Conservation (phyloP, 1,140 invertebrate species). For the Gonioctena quinquepunctata region DNA sequence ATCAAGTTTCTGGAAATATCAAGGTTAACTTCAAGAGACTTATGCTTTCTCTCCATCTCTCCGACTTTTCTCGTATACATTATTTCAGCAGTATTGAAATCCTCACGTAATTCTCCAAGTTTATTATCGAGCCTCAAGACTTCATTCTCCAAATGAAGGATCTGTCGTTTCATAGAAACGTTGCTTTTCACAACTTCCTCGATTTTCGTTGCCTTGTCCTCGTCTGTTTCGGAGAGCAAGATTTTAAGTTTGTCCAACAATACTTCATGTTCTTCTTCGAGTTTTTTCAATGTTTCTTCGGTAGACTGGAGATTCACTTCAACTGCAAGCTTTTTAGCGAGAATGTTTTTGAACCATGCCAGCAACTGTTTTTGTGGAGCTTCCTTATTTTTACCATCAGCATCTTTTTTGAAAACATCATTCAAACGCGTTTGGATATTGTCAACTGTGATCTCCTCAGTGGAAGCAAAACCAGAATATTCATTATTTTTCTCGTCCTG, state of each 20-base stretch:
- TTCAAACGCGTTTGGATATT: constrained; percentile 1
- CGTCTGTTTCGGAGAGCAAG: constrained; percentile 11
- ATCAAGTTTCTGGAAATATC: constrained; percentile 46
- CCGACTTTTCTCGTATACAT: constrained; percentile 45
- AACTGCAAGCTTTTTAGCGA: neutral
- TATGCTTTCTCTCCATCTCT: constrained; percentile 46
- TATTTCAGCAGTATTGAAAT: constrained; percentile 47
- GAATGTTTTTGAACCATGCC: neutral
- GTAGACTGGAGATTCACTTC: constrained; percentile 8
- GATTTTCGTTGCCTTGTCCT: constrained; percentile 12
- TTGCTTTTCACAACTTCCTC: constrained; percentile 16
- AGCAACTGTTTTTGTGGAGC: neutral
- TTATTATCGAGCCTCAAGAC: constrained; percentile 44
- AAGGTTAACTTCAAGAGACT: constrained; percentile 47
- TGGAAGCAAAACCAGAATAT: neutral
- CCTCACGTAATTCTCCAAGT: constrained; percentile 47
- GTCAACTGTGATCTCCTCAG: neutral
- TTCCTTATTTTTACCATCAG: neutral
- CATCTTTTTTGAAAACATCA: neutral
- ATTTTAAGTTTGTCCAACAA: constrained; percentile 22
- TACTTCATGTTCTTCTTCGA: constrained; percentile 1
- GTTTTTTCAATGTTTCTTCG: neutral
- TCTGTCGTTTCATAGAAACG: constrained; percentile 20
- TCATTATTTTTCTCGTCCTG: neutral
- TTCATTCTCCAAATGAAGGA: constrained; percentile 26